Evolutionary conservation across 2,888 invertebrate genomes (phyloP), one percentile per base, ranked within the genome.

Genomic region (Bimastos eiseni): DNA sequence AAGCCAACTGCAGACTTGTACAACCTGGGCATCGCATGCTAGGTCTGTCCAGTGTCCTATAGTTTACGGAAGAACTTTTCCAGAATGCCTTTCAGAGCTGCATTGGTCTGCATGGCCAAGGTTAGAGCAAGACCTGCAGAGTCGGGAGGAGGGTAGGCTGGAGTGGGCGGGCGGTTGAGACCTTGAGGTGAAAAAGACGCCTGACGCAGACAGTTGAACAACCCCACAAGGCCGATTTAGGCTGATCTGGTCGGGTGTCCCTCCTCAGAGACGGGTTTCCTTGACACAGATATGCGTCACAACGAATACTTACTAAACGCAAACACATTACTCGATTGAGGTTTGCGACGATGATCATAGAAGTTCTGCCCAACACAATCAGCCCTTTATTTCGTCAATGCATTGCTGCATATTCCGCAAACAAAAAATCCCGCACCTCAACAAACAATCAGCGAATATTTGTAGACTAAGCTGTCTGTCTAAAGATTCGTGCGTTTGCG

Each of bases 321-420:
- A 70, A 70, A 70, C 70, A 70, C 70, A n/a, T 30, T n/a, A 70
- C 11, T 30, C 70, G 70, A 70, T 70, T 70, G 70, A 70, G 70
- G 4, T 70, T 70, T n/a, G 30, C n/a, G 49, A 49, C 24, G 70
- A 30, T 70, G 70, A 30, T 70, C n/a, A n/a, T n/a, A n/a, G 8
- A 70, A 4, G 70, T 70, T 70, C 30, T 8, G 11, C 19, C 0
- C 17, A 17, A 17, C 70, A n/a, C 30, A 70, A 4, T n/a, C 30
- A 8, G 70, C n/a, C 70, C 70, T 3, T 70, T 70, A 15, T 70
- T 70, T 70, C n/a, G 70, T 70, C n/a, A n/a, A 19, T 37, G 17
- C 86, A 37, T 86, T 86, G 34, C 86, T 86, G 86, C 86, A 86
- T 86, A 36, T 86, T 13, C 36, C 21, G 37, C 86, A 86, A 33